Conservation (phyloP, 1,140 invertebrate species). For the Drosophila willistoni region DNA sequence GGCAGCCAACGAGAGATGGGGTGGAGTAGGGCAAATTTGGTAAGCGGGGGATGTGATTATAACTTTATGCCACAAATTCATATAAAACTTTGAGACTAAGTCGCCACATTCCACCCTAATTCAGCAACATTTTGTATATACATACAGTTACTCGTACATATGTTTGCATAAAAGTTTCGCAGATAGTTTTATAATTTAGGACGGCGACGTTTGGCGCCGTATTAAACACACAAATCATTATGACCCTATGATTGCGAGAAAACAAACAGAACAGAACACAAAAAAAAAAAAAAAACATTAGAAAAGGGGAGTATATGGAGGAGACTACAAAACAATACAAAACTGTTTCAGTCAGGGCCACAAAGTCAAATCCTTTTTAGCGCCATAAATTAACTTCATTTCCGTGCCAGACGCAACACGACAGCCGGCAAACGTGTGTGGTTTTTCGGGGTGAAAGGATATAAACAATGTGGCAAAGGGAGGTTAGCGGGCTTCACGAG, state of each 20-base stretch:
- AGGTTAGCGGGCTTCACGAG: background rate
- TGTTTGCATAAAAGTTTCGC: slow-evolving; percentile 60
- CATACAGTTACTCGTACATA: slow-evolving; percentile 24
- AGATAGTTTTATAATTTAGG: slow-evolving; percentile 79
- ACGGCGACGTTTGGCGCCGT: slow-evolving; percentile 57
- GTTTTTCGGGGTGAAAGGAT: slow-evolving; percentile 28
- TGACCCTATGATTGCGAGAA: slow-evolving; percentile 55
- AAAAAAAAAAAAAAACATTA: slow-evolving; percentile 33
- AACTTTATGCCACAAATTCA: slow-evolving; percentile 74
- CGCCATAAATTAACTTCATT: slow-evolving; percentile 81
- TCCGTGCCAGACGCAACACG: slow-evolving; percentile 76
- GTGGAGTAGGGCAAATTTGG: slow-evolving; percentile 15
- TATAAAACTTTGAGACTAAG: slow-evolving; percentile 66
- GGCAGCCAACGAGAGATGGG: background rate
- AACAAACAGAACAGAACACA: slow-evolving; percentile 25
- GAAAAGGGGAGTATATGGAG: slow-evolving; percentile 33
- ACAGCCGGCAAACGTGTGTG: slow-evolving; percentile 69
- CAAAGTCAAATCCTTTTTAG: slow-evolving; percentile 76
- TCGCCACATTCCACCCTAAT: slow-evolving; percentile 32
- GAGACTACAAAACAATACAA: slow-evolving; percentile 28
- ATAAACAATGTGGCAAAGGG: slow-evolving; percentile 15
- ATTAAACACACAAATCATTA: slow-evolving; percentile 78
- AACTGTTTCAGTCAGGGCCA: slow-evolving; percentile 35
- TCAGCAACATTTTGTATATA: background rate
- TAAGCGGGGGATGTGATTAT: slow-evolving; percentile 68